Percentiles rank a stretch among this genome's conserved stretches.
Evolutionary conservation across 1,140 invertebrate species (phyloP).

Genomic region (Leptoteleia sp.): DNA sequence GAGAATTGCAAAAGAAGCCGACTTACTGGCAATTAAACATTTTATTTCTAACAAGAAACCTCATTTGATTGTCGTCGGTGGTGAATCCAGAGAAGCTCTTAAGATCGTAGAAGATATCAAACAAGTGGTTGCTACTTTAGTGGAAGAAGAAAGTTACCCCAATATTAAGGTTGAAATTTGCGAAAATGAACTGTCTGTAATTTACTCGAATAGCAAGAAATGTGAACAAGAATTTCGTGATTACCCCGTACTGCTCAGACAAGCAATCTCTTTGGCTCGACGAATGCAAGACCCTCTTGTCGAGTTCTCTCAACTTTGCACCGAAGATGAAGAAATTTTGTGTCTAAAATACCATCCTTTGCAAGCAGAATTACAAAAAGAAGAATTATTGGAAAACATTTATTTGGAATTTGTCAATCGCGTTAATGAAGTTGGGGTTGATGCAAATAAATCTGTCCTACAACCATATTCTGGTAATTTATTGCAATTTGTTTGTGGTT

Average conservation of each 20-base stretch:
- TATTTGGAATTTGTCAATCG: slow-evolving; percentile 95
- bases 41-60: slow-evolving; percentile 96
- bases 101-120: slow-evolving; percentile 93
- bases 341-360: slow-evolving; percentile 90
- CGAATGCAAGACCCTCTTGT: slow-evolving; percentile 97
- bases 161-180: slow-evolving; percentile 93
- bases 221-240: slow-evolving; percentile 94
- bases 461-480: slow-evolving; percentile 93
- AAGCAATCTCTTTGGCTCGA: slow-evolving; percentile 95
- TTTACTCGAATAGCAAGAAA: slow-evolving; percentile 95
- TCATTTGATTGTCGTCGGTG: slow-evolving; percentile 94
- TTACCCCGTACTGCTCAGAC: slow-evolving; percentile 92
- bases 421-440: slow-evolving; percentile 99
- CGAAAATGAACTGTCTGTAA: slow-evolving; percentile 94
- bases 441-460: slow-evolving; percentile 95
- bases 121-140: slow-evolving; percentile 87
- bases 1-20: slow-evolving; percentile 88
- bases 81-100: slow-evolving; percentile 93
- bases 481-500: slow-evolving; percentile 98
- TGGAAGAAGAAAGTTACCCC: slow-evolving; percentile 94
- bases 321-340: slow-evolving; percentile 96
- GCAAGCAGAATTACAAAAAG: slow-evolving; percentile 89
- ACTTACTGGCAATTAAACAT: slow-evolving; percentile 89
- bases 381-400: slow-evolving; percentile 92
- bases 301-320: slow-evolving; percentile 97